Evolutionary conservation across 2,888 invertebrate species (phyloP).

Genomic region (Cerastis leucographa): DNA sequence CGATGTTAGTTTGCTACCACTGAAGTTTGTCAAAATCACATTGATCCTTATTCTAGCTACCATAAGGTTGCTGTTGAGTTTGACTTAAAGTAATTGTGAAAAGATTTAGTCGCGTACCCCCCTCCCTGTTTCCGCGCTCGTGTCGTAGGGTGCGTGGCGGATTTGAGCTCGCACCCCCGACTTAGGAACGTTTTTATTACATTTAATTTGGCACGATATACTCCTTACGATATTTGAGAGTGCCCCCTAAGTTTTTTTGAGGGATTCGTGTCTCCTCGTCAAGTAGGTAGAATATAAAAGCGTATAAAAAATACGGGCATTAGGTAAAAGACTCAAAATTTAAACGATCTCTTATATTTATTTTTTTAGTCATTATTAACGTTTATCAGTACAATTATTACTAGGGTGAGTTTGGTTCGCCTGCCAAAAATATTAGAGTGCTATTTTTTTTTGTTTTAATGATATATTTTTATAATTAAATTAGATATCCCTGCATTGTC

Average conservation of each 20-base stretch:
- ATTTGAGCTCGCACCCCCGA: slow-evolving; percentile 15
- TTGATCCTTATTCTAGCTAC: background rate
- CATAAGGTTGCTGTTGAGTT: background rate
- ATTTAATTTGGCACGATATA: slow-evolving; percentile 54
- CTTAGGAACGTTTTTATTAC: slow-evolving; percentile 25
- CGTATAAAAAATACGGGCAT: slow-evolving; percentile 67
- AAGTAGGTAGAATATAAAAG: slow-evolving; percentile 51
- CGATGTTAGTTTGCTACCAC: background rate
- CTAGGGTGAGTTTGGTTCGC: slow-evolving; percentile 51
- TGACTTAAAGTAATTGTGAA: background rate
- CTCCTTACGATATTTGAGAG: slow-evolving; percentile 55
- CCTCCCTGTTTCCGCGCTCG: background rate
- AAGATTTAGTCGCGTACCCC: background rate
- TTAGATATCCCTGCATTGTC: slow-evolving; percentile 47
- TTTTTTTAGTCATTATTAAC: slow-evolving; percentile 68
- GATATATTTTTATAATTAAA: slow-evolving; percentile 66
- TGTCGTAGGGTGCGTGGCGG: slow-evolving; percentile 1
- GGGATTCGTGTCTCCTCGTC: slow-evolving; percentile 47
- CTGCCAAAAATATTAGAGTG: slow-evolving; percentile 67
- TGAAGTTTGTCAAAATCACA: background rate
- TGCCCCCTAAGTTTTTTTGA: slow-evolving; percentile 43
- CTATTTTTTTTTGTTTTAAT: slow-evolving; percentile 67
- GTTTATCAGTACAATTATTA: slow-evolving; percentile 66
- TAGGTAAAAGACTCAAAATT: slow-evolving; percentile 73
- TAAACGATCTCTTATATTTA: slow-evolving; percentile 79